Percentiles rank a stretch among this genome's conserved stretches.
Conservation (phyloP, 2,888 invertebrate species). For the Tachina lurida region DNA sequence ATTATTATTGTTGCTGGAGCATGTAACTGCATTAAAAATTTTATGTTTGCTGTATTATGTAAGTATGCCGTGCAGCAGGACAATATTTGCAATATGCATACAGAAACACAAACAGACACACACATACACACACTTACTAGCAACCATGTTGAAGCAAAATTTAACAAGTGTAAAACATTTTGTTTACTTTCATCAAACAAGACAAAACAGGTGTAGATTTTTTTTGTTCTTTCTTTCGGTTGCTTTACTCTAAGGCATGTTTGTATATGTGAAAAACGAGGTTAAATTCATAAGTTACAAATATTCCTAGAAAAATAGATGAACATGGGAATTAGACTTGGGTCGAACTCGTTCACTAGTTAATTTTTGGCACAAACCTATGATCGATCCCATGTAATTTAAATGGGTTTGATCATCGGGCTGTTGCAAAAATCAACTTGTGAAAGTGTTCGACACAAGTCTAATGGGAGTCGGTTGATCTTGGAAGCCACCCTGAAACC, state of each 20-base stretch:
- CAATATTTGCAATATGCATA: conserved; percentile 43
- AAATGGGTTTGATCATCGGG: no score
- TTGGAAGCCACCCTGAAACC: no score
- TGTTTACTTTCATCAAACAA: conserved; percentile 62
- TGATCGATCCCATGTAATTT: no score
- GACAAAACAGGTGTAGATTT: conserved; percentile 62
- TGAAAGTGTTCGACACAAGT: no score
- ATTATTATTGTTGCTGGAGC: conserved; percentile 51
- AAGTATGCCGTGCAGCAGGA: conserved; percentile 56
- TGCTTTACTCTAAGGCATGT: conserved; percentile 31
- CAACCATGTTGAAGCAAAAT: conserved; percentile 58
- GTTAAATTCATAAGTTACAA: conserved; percentile 9
- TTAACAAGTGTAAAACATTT: conserved; percentile 68
- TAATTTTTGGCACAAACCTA: no score
- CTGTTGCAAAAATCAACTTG: no score
- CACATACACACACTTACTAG: conserved; percentile 28
- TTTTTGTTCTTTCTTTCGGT: background rate
- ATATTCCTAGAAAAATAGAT: no score
- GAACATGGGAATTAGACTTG: no score
- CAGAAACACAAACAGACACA: conserved; percentile 13
- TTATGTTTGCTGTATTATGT: conserved; percentile 50
- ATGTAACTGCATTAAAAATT: conserved; percentile 71
- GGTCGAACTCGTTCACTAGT: no score
- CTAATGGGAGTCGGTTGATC: no score
- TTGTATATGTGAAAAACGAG: conserved; percentile 1